Evolutionary conservation across 2,888 invertebrate species (phyloP).

Genomic region (Oegoconia quadripuncta): DNA sequence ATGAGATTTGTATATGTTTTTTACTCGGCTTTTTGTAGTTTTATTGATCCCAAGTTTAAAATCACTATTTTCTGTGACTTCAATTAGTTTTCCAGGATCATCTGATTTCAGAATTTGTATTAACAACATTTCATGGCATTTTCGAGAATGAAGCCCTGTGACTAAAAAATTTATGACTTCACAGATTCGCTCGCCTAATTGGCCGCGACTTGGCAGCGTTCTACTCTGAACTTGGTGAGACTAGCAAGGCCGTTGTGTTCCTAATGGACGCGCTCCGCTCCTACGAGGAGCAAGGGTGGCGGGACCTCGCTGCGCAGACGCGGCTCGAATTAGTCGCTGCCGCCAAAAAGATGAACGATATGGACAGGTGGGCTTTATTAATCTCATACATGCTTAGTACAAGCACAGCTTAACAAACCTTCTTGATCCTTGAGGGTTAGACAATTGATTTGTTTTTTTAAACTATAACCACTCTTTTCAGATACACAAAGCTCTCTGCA

Average conservation of each 20-base stretch:
- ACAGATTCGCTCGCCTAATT: slow-evolving; percentile 90
- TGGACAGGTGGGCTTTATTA: slow-evolving; percentile 77
- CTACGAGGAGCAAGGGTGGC: slow-evolving; percentile 94
- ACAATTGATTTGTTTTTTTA: too few species aligned
- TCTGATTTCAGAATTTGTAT: too few species aligned
- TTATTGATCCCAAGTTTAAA: too few species aligned
- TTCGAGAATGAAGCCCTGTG: too few species aligned
- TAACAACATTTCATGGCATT: too few species aligned
- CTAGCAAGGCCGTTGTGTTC: slow-evolving; percentile 93
- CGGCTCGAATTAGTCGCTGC: slow-evolving; percentile 91
- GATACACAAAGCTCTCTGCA: slow-evolving; percentile 88
- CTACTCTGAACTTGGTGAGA: slow-evolving; percentile 91
- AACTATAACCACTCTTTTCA: slow-evolving; percentile 36
- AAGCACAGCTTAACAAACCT: too few species aligned
- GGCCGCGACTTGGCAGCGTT: slow-evolving; percentile 94
- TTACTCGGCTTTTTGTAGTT: too few species aligned
- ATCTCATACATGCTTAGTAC: not conserved
- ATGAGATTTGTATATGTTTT: too few species aligned
- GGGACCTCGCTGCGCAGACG: slow-evolving; percentile 88
- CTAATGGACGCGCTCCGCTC: slow-evolving; percentile 91
- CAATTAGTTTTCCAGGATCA: too few species aligned
- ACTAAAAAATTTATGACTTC: not conserved
- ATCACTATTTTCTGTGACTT: too few species aligned
- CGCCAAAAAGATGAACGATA: slow-evolving; percentile 88
- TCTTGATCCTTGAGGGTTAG: too few species aligned